Evolutionary conservation across 2,113 vertebrate species (phyloP), one percentile per base, ranked within the genome.

Genomic region (Sturnus vulgaris): DNA sequence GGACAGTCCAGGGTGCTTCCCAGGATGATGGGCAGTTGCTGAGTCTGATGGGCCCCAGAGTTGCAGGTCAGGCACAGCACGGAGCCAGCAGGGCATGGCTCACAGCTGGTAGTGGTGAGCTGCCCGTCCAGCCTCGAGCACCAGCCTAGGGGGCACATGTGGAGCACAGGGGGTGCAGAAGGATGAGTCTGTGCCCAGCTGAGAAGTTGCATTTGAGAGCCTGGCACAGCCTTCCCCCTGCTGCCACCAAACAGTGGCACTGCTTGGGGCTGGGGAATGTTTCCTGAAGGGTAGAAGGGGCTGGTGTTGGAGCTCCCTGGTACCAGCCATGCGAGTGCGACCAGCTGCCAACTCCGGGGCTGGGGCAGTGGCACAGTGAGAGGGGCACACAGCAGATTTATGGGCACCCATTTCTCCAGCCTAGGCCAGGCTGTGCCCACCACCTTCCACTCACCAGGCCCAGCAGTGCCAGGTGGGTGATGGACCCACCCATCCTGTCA

Each of bases 321-420:
- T 46, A 40, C 28, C 4, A 0, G 53, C 27, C 5, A 0, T 10
- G 69, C 1, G 1, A 56, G 46, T 20, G 31, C 6, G 0, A 71
- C n/a, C n/a, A 21, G 56, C 52, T 18, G 21, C 59, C 3, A 1
- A 0, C 21, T 5, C 23, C 0, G 0, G 53, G 30, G 37, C 85
- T 59, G 44, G 24, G 39, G 60, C 22, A 60, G 75, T 2, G 7
- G 47, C 39, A 72, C 37, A 23, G 50, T 1, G 1, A 63, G 17
- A 12, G 30, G 23, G 40, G 2, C 47, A 44, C 1, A 1, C 40
- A n/a, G 27, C 27, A 56, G n/a, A 15, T 21, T 31, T 27, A 18
- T 2, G 11, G 40, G 23, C 40, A 56, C 37, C 24, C 37, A 20
- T 17, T 31, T 37, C 49, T 50, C 35, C 39, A 44, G 28, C 57